Percentiles rank a stretch among this genome's conserved stretches.
phyloP scores from a whole-genome alignment of 2,797 vertebrate genomes.

The Neosalanx taihuensis region DNA sequence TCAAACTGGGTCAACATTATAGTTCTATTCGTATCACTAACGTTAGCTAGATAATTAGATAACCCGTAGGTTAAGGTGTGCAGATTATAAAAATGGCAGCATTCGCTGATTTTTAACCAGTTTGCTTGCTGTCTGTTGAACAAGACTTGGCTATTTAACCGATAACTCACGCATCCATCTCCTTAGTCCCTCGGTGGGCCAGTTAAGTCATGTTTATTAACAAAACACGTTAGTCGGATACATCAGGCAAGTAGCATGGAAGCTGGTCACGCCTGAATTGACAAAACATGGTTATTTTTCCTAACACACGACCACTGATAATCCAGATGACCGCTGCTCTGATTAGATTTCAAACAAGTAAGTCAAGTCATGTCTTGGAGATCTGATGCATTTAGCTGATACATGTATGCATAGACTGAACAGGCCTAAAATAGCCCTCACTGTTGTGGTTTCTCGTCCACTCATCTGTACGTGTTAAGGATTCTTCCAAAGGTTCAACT shows the following conservation, averaged over 20 bases:
- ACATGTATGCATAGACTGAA: neutral
- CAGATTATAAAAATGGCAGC: neutral
- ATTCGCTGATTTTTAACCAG: neutral
- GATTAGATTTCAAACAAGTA: neutral
- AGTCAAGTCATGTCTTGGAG: neutral
- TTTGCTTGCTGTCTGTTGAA: neutral
- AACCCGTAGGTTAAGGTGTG: neutral
- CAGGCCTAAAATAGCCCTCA: neutral
- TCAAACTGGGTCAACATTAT: neutral
- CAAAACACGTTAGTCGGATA: neutral
- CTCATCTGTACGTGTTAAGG: neutral
- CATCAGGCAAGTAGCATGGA: no score
- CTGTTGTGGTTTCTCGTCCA: neutral
- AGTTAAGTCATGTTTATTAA: neutral
- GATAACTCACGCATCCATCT: neutral
- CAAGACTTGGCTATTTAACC: neutral
- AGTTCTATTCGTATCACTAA: neutral
- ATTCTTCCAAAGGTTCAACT: conserved; percentile 18
- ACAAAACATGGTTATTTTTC: neutral
- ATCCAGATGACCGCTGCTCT: neutral
- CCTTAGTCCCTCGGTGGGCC: neutral
- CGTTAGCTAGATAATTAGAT: conserved; percentile 15
- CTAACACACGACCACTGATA: no score
- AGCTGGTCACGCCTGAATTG: neutral
- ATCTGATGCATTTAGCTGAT: neutral